Conservation (phyloP, 2,113 vertebrate species). For the Phylloscopus trochilus region DNA sequence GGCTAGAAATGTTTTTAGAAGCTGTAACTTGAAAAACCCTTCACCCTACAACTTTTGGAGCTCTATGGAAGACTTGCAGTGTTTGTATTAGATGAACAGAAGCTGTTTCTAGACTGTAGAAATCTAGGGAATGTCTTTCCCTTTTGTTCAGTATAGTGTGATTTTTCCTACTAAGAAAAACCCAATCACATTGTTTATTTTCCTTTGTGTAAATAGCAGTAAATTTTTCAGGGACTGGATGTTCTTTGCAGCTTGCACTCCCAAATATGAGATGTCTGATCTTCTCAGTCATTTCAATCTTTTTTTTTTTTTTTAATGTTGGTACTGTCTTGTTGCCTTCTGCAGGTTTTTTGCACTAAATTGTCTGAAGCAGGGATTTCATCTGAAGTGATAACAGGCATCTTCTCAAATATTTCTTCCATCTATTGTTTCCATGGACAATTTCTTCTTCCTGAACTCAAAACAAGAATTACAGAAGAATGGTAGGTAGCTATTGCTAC, state of each 20-base stretch:
- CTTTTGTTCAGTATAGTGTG: neutral
- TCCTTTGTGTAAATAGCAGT: neutral
- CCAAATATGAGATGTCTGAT: neutral
- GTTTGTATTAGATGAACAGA: neutral
- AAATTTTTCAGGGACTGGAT: neutral
- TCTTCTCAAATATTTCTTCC: slow-evolving; percentile 98
- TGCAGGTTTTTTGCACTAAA: slow-evolving; percentile 92
- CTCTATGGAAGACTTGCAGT: neutral
- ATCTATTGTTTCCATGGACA: slow-evolving; percentile 94
- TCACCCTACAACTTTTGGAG: neutral
- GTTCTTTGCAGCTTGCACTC: neutral
- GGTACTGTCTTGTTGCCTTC: neutral
- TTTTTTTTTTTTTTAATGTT: neutral
- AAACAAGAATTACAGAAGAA: slow-evolving; percentile 88
- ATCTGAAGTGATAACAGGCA: slow-evolving; percentile 89
- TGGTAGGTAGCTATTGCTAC: slow-evolving; percentile 80
- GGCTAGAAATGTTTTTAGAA: neutral
- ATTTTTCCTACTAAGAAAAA: neutral
- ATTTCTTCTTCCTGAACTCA: slow-evolving; percentile 93
- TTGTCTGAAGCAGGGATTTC: slow-evolving; percentile 87
- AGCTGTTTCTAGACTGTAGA: neutral
- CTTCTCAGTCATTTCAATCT: neutral
- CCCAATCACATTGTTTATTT: neutral
- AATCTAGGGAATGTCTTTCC: neutral
- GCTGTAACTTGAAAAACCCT: neutral